Percentiles rank a stretch among this genome's conserved stretches.
Evolutionary conservation across 1,140 invertebrate species (phyloP).

Genomic region (Musca vetustissima): DNA sequence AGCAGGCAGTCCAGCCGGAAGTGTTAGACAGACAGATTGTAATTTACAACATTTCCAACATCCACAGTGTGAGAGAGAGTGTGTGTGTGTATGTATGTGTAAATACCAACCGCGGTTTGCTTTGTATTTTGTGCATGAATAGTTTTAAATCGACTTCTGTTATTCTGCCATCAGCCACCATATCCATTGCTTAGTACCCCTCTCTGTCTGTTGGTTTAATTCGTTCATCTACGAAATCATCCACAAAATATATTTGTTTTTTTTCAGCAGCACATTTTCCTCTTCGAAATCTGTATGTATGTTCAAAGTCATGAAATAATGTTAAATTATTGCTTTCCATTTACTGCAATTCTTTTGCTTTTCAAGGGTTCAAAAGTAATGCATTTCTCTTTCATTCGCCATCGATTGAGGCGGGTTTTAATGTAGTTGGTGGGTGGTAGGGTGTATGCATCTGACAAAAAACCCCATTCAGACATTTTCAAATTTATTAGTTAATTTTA

Average conservation of each 20-base stretch:
- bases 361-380: too few relatives aligned
- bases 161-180: not conserved
- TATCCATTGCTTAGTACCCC: not conserved
- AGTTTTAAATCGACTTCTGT: conserved; percentile 15
- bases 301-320: conserved; percentile 13
- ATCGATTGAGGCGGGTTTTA: too few relatives aligned
- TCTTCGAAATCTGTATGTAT: not conserved
- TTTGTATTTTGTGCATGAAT: conserved; percentile 20
- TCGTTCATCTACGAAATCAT: not conserved
- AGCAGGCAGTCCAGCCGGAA: conserved; percentile 19
- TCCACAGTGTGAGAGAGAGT: not conserved
- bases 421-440: not conserved
- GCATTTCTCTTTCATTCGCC: not conserved
- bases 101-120: conserved; percentile 20
- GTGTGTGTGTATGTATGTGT: not conserved
- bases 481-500: conserved; percentile 24
- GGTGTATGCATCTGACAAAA: not conserved
- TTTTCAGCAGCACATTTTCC: not conserved
- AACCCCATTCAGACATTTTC: not conserved
- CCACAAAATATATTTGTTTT: not conserved
- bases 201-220: not conserved
- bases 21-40: conserved; percentile 24
- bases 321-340: conserved; percentile 23
- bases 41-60: conserved; percentile 24
- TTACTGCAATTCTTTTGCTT: conserved; percentile 12